Evolutionary conservation across 2,113 vertebrate genomes (phyloP).

Genomic region (Dromaius novaehollandiae): DNA sequence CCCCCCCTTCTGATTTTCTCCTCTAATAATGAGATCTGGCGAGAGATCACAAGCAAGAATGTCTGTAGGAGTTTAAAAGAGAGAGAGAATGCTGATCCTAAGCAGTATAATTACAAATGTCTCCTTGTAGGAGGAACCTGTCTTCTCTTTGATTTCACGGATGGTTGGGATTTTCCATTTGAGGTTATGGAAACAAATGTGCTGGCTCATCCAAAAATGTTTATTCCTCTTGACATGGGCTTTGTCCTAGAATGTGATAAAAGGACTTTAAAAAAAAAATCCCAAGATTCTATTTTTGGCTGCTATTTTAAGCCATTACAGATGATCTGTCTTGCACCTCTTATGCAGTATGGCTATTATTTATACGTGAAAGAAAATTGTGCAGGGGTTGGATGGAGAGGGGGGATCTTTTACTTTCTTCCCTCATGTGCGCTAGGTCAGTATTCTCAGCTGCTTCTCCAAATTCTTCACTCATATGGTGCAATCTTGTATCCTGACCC

Average conservation of each 20-base stretch:
- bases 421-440: background rate
- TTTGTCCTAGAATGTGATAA: conserved; percentile 59
- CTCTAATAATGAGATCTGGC: conserved; percentile 25
- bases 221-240: conserved; percentile 15
- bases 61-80: conserved; percentile 24
- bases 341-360: conserved; percentile 27
- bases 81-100: conserved; percentile 11
- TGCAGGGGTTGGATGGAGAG: background rate
- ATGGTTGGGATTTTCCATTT: conserved; percentile 60
- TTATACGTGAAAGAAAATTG: conserved; percentile 51
- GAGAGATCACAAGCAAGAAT: conserved; percentile 31
- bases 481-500: background rate
- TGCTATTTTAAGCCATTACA: conserved; percentile 33
- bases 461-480: background rate
- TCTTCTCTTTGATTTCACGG: conserved; percentile 61
- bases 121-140: conserved; percentile 49
- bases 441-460: background rate
- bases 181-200: conserved; percentile 51
- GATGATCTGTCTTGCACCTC: conserved; percentile 40
- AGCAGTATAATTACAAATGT: conserved; percentile 55
- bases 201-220: conserved; percentile 34
- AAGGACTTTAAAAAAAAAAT: background rate
- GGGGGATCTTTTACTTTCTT: background rate
- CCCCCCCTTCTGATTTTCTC: background rate
- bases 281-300: background rate